A percentile compares a stretch with the other conserved stretches of the same genome.
These are phyloP conservation scores for Oeneis ivallda DNA, from an alignment of 2,888 invertebrate species.

Conservation along the genomic window DNA sequence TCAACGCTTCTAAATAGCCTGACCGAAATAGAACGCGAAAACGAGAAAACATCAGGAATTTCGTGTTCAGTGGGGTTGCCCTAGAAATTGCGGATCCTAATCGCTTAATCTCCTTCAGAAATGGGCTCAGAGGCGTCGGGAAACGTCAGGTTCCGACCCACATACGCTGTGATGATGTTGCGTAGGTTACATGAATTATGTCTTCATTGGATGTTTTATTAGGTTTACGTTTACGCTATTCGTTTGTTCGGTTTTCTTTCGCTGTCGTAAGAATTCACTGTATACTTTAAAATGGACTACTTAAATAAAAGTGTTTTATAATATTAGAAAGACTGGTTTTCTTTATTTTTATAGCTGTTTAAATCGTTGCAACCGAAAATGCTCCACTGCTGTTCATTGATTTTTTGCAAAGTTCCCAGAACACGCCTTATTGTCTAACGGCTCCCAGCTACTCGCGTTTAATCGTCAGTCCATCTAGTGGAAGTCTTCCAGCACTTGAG, in stretches of 20 bases:
- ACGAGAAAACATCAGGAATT: slow-evolving; percentile 23
- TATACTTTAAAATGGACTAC: slow-evolving; percentile 11
- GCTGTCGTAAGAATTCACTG: slow-evolving; percentile 12
- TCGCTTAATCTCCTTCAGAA: slow-evolving; percentile 37
- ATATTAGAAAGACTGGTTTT: slow-evolving; percentile 1
- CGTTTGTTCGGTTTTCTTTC: slow-evolving; percentile 31
- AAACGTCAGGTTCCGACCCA: slow-evolving; percentile 33
- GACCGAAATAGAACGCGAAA: slow-evolving; percentile 25
- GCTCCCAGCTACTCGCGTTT: too few species aligned
- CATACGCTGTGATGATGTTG: slow-evolving; percentile 31
- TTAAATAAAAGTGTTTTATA: slow-evolving; percentile 18
- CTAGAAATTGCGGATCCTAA: slow-evolving; percentile 37
- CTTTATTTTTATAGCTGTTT: too few species aligned
- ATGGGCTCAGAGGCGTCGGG: slow-evolving; percentile 24
- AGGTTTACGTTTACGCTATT: slow-evolving; percentile 26
- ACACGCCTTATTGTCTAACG: too few species aligned
- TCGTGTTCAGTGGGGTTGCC: slow-evolving; percentile 25
- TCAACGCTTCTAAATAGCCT: slow-evolving; percentile 15
- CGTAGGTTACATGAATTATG: slow-evolving; percentile 39
- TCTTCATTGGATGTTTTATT: slow-evolving; percentile 37
- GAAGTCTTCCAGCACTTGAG: too few species aligned
- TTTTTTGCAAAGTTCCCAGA: too few species aligned
- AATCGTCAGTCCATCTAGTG: too few species aligned
- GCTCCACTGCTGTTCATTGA: too few species aligned
- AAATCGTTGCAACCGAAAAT: not conserved